A percentile compares a stretch with the other conserved stretches of the same genome.
Conservation (phyloP, 2,888 invertebrate genomes). For the Lycophotia porphyrea region DNA sequence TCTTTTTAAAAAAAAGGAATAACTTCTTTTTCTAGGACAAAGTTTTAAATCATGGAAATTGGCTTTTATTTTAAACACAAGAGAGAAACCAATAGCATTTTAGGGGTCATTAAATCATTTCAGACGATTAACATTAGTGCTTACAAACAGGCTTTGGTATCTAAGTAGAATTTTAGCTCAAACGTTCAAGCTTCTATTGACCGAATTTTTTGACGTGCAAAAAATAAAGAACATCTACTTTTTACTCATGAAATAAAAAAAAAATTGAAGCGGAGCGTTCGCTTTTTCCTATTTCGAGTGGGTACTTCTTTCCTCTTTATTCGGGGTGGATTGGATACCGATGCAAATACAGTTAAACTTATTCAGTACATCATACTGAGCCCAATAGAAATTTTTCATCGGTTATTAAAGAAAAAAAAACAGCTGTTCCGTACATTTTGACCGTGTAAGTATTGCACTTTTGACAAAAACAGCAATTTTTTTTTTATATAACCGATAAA, state of each 20-base stretch:
- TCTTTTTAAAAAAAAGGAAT: background rate
- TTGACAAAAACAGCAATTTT: no score
- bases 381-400: no score
- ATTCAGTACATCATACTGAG: no score
- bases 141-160: slow-evolving; percentile 62
- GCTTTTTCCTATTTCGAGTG: background rate
- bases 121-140: slow-evolving; percentile 18
- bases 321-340: no score
- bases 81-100: slow-evolving; percentile 34
- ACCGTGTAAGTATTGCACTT: no score
- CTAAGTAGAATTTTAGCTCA: slow-evolving; percentile 71
- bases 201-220: slow-evolving; percentile 21
- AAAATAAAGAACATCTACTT: slow-evolving; percentile 35
- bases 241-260: slow-evolving; percentile 35
- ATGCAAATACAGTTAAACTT: no score
- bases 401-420: no score
- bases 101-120: slow-evolving; percentile 41
- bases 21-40: slow-evolving; percentile 12
- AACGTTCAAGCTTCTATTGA: slow-evolving; percentile 31
- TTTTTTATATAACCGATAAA: no score
- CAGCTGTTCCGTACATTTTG: no score
- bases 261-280: slow-evolving; percentile 7
- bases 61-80: slow-evolving; percentile 5
- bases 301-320: background rate
- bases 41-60: slow-evolving; percentile 19